Percentiles rank a stretch among this genome's conserved stretches.
These are phyloP conservation scores for Parus major DNA, from an alignment of 2,113 vertebrate genomes.

Conservation along the genomic window DNA sequence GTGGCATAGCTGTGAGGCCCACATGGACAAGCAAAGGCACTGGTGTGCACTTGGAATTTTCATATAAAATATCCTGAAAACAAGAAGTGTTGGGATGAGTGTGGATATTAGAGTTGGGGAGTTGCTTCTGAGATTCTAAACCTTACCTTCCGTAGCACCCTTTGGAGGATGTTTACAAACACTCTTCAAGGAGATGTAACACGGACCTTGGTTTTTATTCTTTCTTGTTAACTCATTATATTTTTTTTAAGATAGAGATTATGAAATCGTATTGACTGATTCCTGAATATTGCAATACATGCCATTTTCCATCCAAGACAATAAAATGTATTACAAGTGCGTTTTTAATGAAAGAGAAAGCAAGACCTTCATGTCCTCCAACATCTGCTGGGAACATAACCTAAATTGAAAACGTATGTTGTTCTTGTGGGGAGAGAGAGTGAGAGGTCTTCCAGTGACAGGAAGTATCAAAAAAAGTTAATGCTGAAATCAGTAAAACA, in stretches of 20 bases:
- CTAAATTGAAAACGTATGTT: conserved; percentile 74
- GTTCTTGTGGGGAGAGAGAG: neutral
- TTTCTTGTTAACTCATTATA: neutral
- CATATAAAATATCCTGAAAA: neutral
- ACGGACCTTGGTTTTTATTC: neutral
- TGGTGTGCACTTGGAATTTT: neutral
- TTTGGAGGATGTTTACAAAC: neutral
- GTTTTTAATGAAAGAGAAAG: conserved; percentile 69
- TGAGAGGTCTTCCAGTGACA: conserved; percentile 43
- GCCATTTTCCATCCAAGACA: conserved; percentile 52
- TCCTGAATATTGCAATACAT: conserved; percentile 39
- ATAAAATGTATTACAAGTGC: conserved; percentile 39
- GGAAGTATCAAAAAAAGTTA: conserved; percentile 55
- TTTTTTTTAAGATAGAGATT: neutral
- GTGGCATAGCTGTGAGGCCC: neutral
- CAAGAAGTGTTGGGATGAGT: neutral
- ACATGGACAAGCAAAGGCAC: neutral
- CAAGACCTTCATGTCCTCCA: conserved; percentile 50
- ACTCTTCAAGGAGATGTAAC: neutral
- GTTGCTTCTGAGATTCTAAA: neutral
- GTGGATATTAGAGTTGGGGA: neutral
- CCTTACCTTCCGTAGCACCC: neutral
- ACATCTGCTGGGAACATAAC: conserved; percentile 69
- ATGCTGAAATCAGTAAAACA: conserved; percentile 55
- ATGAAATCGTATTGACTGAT: conserved; percentile 30